Conservation (phyloP, 1,140 invertebrate genomes). For the Lepidurus arcticus region DNA sequence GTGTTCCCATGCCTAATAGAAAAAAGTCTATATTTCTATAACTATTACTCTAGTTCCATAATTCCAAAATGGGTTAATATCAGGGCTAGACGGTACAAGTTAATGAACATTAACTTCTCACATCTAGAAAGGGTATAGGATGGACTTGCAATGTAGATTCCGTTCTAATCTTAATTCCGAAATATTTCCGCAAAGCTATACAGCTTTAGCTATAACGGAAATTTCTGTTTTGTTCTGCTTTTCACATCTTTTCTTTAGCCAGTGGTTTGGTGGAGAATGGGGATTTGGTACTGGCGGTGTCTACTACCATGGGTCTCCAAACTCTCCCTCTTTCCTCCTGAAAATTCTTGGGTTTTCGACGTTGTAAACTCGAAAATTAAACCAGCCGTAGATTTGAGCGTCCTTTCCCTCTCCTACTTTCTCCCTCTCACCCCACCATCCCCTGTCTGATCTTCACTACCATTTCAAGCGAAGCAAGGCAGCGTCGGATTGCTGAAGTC, state of each 20-base stretch:
- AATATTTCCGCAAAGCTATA: no score
- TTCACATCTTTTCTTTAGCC: not conserved
- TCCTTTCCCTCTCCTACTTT: not conserved
- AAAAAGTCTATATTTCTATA: no score
- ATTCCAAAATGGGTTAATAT: no score
- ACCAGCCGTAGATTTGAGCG: slow-evolving; percentile 2
- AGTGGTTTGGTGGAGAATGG: not conserved
- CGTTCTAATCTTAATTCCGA: no score
- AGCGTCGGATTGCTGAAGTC: slow-evolving; percentile 17
- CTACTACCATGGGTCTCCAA: not conserved
- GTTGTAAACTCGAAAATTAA: not conserved
- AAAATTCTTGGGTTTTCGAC: not conserved
- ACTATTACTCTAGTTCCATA: no score
- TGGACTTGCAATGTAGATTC: no score
- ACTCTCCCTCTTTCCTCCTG: not conserved
- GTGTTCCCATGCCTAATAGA: no score
- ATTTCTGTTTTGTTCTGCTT: not conserved
- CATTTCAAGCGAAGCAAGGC: not conserved
- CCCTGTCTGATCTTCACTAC: not conserved
- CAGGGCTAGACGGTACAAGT: no score
- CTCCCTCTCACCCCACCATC: not conserved
- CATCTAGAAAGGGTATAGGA: no score
- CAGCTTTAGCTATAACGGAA: no score
- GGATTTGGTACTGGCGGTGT: not conserved
- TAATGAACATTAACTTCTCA: no score